Conservation (phyloP, 2,113 vertebrate genomes). For the Takifugu bimaculatus region DNA sequence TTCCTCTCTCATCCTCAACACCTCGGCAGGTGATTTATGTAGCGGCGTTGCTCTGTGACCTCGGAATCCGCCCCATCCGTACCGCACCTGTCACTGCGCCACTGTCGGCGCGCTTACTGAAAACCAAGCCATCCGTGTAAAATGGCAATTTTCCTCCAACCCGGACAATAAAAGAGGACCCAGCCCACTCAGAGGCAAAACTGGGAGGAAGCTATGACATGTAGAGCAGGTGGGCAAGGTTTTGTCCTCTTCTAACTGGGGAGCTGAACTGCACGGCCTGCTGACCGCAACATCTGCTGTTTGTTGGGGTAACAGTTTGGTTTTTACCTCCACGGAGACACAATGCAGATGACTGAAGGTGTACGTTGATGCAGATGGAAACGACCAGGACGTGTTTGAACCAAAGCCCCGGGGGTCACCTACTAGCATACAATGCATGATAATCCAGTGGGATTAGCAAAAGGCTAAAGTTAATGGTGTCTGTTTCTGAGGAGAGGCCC, state of each 20-base stretch:
- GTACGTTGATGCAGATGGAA: slow-evolving; percentile 39
- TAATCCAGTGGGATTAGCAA: slow-evolving; percentile 13
- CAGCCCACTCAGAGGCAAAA: slow-evolving; percentile 38
- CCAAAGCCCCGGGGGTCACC: slow-evolving; percentile 18
- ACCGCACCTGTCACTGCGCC: slow-evolving; percentile 58
- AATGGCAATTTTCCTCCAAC: slow-evolving; percentile 58
- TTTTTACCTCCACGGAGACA: slow-evolving; percentile 44
- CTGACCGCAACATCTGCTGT: slow-evolving; percentile 68
- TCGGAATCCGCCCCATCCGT: slow-evolving; percentile 55
- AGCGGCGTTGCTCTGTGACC: slow-evolving; percentile 51
- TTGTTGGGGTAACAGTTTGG: slow-evolving; percentile 30
- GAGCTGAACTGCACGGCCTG: slow-evolving; percentile 57
- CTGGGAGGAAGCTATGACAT: slow-evolving; percentile 33
- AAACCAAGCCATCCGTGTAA: slow-evolving; percentile 61
- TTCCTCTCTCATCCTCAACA: slow-evolving; percentile 42
- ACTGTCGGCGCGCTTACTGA: slow-evolving; percentile 46
- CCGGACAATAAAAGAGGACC: slow-evolving; percentile 44
- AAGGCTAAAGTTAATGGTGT: slow-evolving; percentile 13
- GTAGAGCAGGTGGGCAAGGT: slow-evolving; percentile 65
- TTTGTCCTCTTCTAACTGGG: slow-evolving; percentile 56
- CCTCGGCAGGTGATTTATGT: slow-evolving; percentile 58
- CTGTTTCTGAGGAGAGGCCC: slow-evolving; percentile 42
- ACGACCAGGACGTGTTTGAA: slow-evolving; percentile 13
- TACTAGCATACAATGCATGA: slow-evolving; percentile 36
- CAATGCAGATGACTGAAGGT: slow-evolving; percentile 6